Percentiles rank a stretch among this genome's conserved stretches.
phyloP scores from a whole-genome alignment of 1,140 invertebrate genomes.

The Ceratina calcarata region DNA sequence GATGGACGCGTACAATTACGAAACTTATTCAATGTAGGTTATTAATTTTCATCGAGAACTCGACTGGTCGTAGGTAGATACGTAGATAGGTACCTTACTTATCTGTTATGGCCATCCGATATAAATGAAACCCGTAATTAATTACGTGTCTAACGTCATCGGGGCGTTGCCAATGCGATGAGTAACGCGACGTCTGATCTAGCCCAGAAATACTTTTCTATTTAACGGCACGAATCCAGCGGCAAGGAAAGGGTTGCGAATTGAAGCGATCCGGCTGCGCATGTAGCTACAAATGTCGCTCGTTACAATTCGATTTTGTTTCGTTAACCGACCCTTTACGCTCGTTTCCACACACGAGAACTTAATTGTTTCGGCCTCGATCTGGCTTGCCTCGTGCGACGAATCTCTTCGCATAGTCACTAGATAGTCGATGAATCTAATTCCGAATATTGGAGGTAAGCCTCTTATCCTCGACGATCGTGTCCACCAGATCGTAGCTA shows the following conservation, averaged over 20 bases:
- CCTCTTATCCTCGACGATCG: conserved; percentile 67
- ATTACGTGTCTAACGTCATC: too few relatives aligned
- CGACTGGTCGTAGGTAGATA: too few relatives aligned
- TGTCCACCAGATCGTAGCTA: conserved; percentile 28
- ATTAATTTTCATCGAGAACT: too few relatives aligned
- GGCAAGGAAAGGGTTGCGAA: conserved; percentile 1
- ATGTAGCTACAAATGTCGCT: neutral
- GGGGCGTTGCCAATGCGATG: too few relatives aligned
- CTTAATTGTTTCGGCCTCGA: conserved; percentile 46
- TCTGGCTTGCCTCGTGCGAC: conserved; percentile 15
- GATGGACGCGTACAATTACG: too few relatives aligned
- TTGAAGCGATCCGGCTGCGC: neutral
- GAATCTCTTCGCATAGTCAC: conserved; percentile 52
- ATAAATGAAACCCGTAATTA: too few relatives aligned
- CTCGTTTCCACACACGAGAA: neutral
- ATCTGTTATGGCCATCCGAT: too few relatives aligned
- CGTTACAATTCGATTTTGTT: conserved; percentile 28
- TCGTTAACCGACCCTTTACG: neutral
- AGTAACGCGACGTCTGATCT: too few relatives aligned
- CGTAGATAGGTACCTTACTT: too few relatives aligned
- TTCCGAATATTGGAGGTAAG: conserved; percentile 67
- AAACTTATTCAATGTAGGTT: too few relatives aligned
- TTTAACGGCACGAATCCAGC: too few relatives aligned
- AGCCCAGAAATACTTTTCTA: neutral
- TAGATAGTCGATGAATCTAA: conserved; percentile 42